Conservation (phyloP, 2,888 invertebrate genomes). For the Autographa gamma region DNA sequence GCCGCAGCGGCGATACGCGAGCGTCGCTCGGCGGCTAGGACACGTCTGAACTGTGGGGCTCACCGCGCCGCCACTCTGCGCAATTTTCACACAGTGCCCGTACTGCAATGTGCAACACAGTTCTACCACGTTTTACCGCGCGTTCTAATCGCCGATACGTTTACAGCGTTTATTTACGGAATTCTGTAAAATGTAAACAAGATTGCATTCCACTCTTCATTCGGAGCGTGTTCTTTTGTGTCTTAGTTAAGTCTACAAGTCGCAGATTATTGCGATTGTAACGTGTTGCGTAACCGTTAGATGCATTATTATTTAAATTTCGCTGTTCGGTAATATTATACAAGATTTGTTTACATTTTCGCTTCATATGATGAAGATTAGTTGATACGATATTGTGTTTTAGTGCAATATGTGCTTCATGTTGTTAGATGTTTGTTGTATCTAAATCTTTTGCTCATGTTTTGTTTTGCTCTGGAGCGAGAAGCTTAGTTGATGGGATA, state of each 20-base stretch:
- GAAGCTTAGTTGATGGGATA: too few species aligned
- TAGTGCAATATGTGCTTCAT: too few species aligned
- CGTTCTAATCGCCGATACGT: constrained; percentile 54
- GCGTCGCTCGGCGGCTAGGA: constrained; percentile 73
- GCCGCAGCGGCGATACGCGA: constrained; percentile 68
- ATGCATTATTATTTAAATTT: constrained; percentile 7
- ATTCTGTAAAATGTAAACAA: constrained; percentile 50
- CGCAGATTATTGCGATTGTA: neutral
- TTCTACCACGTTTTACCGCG: constrained; percentile 36
- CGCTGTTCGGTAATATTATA: neutral
- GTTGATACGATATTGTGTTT: neutral
- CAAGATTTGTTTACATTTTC: neutral
- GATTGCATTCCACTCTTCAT: constrained; percentile 26
- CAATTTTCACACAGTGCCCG: constrained; percentile 70
- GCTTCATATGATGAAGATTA: neutral
- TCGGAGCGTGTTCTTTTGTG: constrained; percentile 13
- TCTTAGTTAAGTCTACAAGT: constrained; percentile 6
- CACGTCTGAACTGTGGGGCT: constrained; percentile 70
- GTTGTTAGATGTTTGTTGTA: neutral
- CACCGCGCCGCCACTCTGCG: constrained; percentile 80
- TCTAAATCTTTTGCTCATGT: neutral
- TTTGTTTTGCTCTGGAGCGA: neutral
- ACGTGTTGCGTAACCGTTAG: constrained; percentile 14
- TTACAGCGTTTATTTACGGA: constrained; percentile 47
- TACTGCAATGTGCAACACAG: constrained; percentile 64